These are phyloP conservation scores for Corella eumyota DNA, from an alignment of 23 tunicate species.

Conservation along the genomic window DNA sequence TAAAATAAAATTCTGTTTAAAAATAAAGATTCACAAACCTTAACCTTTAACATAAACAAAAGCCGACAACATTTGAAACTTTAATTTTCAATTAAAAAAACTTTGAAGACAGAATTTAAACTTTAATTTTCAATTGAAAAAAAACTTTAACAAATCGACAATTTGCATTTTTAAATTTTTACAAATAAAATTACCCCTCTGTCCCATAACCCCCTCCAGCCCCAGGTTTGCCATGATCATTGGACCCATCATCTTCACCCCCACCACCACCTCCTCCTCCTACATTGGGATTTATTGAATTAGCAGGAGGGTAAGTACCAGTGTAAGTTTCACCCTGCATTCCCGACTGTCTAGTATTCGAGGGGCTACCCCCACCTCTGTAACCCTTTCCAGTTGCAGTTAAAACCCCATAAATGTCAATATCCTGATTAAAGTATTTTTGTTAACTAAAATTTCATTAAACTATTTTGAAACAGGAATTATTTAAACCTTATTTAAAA, in stretches of 20 bases:
- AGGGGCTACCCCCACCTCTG: conserved; percentile 19
- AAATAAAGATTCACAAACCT: too few species aligned
- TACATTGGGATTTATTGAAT: neutral
- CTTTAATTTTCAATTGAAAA: too few species aligned
- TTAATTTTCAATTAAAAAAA: too few species aligned
- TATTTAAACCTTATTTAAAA: too few species aligned
- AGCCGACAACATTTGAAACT: too few species aligned
- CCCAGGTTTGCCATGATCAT: conserved; percentile 37
- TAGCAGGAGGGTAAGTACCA: conserved; percentile 18
- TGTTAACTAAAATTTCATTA: neutral
- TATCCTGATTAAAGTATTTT: conserved; percentile 12
- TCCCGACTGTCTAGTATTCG: conserved; percentile 6
- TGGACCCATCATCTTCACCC: conserved; percentile 27
- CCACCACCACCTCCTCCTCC: conserved; percentile 53
- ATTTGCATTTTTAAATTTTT: too few species aligned
- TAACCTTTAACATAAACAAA: too few species aligned
- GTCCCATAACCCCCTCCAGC: conserved; percentile 45
- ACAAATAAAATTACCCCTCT: too few species aligned
- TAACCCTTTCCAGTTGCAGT: conserved; percentile 40
- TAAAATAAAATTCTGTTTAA: neutral
- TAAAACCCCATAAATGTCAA: conserved; percentile 26
- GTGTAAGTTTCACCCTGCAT: conserved; percentile 21
- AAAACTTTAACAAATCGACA: too few species aligned
- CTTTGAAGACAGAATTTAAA: too few species aligned
- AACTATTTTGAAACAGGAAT: neutral